phyloP scores from a whole-genome alignment of 2,113 vertebrate species.

The Ginglymostoma cirratum region DNA sequence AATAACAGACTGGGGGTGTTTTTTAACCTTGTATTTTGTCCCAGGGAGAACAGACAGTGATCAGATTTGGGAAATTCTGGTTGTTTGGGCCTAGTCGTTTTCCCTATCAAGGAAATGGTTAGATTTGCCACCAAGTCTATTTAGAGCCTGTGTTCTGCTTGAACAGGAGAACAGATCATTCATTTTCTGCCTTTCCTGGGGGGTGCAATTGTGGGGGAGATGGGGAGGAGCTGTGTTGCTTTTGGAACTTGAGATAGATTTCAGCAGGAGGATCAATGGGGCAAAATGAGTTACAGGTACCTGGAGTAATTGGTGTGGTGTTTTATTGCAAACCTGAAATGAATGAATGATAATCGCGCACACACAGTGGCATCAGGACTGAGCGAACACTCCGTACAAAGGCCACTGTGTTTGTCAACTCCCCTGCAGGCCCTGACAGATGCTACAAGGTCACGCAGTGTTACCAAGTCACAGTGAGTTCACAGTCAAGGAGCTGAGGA shows the following conservation, averaged over 20 bases:
- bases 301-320: neutral
- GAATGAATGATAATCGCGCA: neutral
- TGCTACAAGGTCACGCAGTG: neutral
- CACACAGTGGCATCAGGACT: neutral
- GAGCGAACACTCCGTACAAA: neutral
- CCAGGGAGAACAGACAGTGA: neutral
- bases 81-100: neutral
- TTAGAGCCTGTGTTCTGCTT: neutral
- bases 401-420: neutral
- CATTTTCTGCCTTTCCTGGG: neutral
- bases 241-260: neutral
- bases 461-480: neutral
- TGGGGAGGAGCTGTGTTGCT: neutral
- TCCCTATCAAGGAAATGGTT: neutral
- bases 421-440: neutral
- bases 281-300: neutral
- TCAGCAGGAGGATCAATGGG: neutral
- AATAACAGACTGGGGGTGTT: neutral
- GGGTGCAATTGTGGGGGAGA: too few species aligned
- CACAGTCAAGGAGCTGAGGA: neutral
- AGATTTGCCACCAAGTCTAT: neutral
- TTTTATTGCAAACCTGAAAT: neutral
- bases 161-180: neutral
- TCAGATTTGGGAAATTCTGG: neutral
- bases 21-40: neutral